A percentile compares a stretch with the other conserved stretches of the same genome.
These are phyloP conservation scores for Distichodus sexfasciatus DNA, from an alignment of 2,797 vertebrate species.

Conservation along the genomic window DNA sequence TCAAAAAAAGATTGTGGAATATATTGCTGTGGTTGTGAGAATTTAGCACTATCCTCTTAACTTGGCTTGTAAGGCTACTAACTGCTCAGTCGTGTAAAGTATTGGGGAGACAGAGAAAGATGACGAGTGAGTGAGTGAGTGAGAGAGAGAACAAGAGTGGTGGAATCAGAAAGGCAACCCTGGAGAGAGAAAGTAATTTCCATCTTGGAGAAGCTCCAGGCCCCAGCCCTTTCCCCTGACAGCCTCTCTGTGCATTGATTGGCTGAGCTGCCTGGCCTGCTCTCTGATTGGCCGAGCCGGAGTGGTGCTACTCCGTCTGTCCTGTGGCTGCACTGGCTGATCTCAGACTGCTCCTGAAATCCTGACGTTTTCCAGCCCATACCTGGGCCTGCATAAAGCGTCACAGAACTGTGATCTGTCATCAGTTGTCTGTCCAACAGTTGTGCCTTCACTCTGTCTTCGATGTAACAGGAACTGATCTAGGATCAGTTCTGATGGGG, in stretches of 20 bases:
- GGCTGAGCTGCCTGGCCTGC: not conserved
- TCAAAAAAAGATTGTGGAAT: not conserved
- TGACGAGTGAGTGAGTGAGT: conserved; percentile 15
- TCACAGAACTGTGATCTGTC: not conserved
- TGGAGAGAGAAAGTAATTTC: conserved; percentile 41
- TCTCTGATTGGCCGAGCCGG: conserved; percentile 22
- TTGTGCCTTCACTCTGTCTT: no score
- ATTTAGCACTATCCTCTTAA: no score
- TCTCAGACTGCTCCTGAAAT: conserved; percentile 23
- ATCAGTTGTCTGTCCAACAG: not conserved
- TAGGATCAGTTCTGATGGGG: not conserved
- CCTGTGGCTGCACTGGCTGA: conserved; percentile 23
- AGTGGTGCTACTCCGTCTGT: conserved; percentile 35
- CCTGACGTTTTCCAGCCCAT: not conserved
- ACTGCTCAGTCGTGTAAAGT: not conserved
- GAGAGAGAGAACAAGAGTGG: conserved; percentile 21
- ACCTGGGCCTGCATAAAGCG: conserved; percentile 22
- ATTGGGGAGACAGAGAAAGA: not conserved
- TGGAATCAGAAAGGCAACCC: conserved; percentile 30
- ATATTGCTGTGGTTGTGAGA: not conserved
- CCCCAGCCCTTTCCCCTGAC: conserved; percentile 17
- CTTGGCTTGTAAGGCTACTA: no score
- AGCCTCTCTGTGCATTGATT: conserved; percentile 19
- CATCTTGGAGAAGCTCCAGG: conserved; percentile 33
- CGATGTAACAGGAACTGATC: no score